Evolutionary conservation across 2,888 invertebrate species (phyloP), one percentile per base, ranked within the genome.

Genomic region (Troides helena): DNA sequence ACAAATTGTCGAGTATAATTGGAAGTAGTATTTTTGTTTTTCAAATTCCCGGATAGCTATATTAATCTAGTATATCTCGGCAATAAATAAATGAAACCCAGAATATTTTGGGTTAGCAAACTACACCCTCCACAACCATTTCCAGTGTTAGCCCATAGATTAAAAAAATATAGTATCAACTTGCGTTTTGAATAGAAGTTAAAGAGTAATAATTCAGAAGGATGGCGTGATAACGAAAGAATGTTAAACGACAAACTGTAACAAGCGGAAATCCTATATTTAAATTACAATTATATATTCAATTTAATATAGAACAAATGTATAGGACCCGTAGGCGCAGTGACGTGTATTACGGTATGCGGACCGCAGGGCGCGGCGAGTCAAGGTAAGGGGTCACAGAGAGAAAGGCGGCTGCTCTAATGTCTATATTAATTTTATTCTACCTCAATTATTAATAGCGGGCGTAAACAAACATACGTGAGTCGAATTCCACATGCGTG

Each of bases 351-450:
- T 75, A 66, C 76, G 85, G 87, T 81, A 86, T 85, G 87, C 86
- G 76, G 79, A 81, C 84, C 83, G 78, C 80, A 85, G 85, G 90
- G 92, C 86, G 91, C 87, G 91, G 85, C 91, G 80, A 89, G 91
- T 91, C 91, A 91, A 91, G 92, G 92, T 82, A 77, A 89, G 85
- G 82, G 92, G 92, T 91, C 91, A 89, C 59, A 53, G 70, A 85
- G 86, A 87, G 91, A 91, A 91, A 91, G 92, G 91, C 85, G 82
- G 73, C 76, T 56, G 57, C 69, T 69, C 82, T 85, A 81, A 85
- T 84, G 85, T 86, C 83, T 86, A 81, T 81, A 82, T 87, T 85
- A 84, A 87, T 85, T 85, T 82, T 79, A 80, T 80, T 78, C 77
- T 80, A 71, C 72, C 67, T 68, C 72, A 73, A 73, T 73, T 72